Evolutionary conservation across 2,113 vertebrate species (phyloP), one percentile per base, ranked within the genome.

Genomic region (Eudorcas thomsonii): DNA sequence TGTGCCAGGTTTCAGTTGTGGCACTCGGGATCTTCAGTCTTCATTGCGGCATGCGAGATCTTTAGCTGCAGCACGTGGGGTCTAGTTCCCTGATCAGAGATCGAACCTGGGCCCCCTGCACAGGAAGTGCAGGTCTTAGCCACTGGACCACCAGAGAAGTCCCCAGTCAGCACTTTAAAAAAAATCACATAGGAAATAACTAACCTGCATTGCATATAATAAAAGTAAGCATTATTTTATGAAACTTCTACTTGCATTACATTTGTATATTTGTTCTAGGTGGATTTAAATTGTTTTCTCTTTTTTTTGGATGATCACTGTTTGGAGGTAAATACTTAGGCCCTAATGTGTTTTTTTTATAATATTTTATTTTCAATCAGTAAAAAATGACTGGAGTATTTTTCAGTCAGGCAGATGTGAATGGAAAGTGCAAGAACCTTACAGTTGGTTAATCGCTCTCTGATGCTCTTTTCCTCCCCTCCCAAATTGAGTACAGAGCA

Each of bases 41-140:
- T 23, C n/a, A 71, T 23, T 23, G 2, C 0, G 0, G 5, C n/a
- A 74, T 25, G 19, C 0, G 2, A 36, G 67, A 39, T 25, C 67
- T 39, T 39, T 39, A 74, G n/a, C 67, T 13, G 67, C 67, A 74
- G 36, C 5, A 25, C 19, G 1, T 25, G 11, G 67, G 36, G 36
- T 23, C 67, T 74, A 39, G 67, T 39, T 74, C 67, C 67, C 67
- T 39, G 67, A 71, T n/a, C 67, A 39, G 67, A 74, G 67, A 39
- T 25, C 2, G 2, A 74, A 74, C 67, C n/a, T 74, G 19, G 67
- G 19, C 2, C 67, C 67, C n/a, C 67, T 71, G n/a, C 19, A 39
- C 67, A 23, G 19, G 67, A 23, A 71, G 67, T 71, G 67, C 9
- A 39, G 19, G 39, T 39, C 10, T 71, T 71, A 71, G 67, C 67